Percentiles rank a stretch among this genome's conserved stretches.
Evolutionary conservation across 2,113 vertebrate genomes (phyloP).

Genomic region (Struthio camelus): DNA sequence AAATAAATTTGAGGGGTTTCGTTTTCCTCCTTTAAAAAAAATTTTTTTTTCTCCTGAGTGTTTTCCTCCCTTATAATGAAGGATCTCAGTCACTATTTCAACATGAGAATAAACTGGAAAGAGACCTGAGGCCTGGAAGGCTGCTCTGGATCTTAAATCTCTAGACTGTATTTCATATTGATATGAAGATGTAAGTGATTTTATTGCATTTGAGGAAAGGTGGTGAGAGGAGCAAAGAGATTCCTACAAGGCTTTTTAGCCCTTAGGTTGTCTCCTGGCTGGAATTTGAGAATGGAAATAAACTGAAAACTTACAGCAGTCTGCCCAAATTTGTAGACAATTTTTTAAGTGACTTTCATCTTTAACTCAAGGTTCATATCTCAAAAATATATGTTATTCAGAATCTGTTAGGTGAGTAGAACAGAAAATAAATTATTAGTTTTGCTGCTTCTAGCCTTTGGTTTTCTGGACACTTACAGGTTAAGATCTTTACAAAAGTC

Average conservation of each 20-base stretch:
- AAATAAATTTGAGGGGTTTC: fast-evolving
- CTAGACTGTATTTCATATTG: not conserved
- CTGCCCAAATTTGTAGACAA: not conserved
- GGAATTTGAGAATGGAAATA: not conserved
- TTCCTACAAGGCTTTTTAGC: not conserved
- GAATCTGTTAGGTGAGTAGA: not conserved
- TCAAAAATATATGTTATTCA: fast-evolving
- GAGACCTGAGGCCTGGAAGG: fast-evolving
- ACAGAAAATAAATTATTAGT: not conserved
- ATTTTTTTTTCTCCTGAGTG: not conserved
- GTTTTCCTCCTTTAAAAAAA: fast-evolving
- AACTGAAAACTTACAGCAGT: not conserved
- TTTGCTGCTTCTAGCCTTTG: not conserved
- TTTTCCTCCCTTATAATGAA: fast-evolving
- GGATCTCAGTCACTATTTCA: fast-evolving
- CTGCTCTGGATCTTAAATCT: not conserved
- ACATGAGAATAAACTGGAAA: not conserved
- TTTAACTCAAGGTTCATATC: not conserved
- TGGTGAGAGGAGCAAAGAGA: not conserved
- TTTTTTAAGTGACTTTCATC: not conserved
- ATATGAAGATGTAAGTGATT: not conserved
- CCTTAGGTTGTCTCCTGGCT: fast-evolving
- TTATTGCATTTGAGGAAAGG: not conserved
- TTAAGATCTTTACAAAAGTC: not conserved
- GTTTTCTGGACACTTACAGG: not conserved